These are phyloP conservation scores for Glareola pratincola DNA, from an alignment of 2,113 vertebrate genomes.

Conservation along the genomic window DNA sequence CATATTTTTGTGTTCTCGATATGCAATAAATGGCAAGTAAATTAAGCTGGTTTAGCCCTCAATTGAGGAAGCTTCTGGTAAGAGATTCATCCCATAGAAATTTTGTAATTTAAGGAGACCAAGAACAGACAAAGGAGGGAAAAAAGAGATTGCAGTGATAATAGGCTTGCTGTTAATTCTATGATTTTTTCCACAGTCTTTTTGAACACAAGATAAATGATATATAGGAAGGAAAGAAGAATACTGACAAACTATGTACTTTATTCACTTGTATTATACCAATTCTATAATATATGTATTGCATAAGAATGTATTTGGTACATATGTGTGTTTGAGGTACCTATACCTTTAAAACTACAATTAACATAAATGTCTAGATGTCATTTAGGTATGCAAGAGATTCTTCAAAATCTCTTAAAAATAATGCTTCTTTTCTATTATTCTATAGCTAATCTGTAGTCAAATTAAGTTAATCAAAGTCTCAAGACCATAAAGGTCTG, in stretches of 20 bases:
- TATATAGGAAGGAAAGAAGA: neutral
- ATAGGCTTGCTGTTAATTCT: neutral
- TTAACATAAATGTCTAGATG: neutral
- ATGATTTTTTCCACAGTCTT: neutral
- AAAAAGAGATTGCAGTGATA: neutral
- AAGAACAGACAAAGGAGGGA: neutral
- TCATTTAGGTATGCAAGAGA: neutral
- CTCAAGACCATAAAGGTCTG: neutral
- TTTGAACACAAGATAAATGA: neutral
- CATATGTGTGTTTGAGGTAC: neutral
- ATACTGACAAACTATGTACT: neutral
- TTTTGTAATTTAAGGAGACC: neutral
- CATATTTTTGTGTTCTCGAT: neutral
- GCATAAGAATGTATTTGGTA: neutral
- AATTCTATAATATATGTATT: neutral
- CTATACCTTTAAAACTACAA: neutral
- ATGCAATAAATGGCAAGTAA: neutral
- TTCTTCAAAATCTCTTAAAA: neutral
- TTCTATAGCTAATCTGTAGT: neutral
- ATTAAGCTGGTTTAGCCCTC: neutral
- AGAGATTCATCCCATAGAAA: neutral
- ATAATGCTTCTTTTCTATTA: neutral
- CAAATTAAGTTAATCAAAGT: neutral
- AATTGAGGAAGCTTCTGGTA: neutral
- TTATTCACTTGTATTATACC: neutral